phyloP scores from a whole-genome alignment of 1,140 invertebrate species.

The Drosophila lacteicornis region DNA sequence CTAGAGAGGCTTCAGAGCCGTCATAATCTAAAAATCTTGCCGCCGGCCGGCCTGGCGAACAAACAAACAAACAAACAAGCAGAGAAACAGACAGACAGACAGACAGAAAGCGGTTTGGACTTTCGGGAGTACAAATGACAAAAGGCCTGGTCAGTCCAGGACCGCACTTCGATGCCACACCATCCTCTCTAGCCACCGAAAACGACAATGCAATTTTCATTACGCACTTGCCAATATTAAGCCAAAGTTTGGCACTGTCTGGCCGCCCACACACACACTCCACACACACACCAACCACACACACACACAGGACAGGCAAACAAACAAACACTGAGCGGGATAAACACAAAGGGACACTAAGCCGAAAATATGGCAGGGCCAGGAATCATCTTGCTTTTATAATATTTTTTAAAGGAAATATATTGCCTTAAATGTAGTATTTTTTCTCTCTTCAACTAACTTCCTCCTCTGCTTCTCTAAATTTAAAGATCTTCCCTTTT shows the following conservation, averaged over 20 bases:
- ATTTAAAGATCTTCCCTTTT: too few species aligned
- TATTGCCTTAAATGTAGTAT: too few species aligned
- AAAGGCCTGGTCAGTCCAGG: conserved; percentile 30
- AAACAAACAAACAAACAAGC: conserved; percentile 34
- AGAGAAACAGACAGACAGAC: conserved; percentile 12
- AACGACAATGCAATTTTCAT: conserved; percentile 77
- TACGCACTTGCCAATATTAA: conserved; percentile 69
- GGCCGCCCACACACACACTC: conserved; percentile 21
- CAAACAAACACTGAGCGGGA: conserved; percentile 14
- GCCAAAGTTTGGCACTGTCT: conserved; percentile 57
- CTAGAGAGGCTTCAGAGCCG: conserved; percentile 50
- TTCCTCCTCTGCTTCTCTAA: neutral
- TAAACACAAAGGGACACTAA: conserved; percentile 18
- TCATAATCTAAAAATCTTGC: conserved; percentile 76
- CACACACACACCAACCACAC: neutral
- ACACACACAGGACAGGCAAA: neutral
- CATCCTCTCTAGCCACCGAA: neutral
- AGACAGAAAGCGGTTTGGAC: conserved; percentile 43
- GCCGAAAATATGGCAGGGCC: neutral
- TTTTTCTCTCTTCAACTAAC: too few species aligned
- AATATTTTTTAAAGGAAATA: neutral
- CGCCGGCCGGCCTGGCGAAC: conserved; percentile 46
- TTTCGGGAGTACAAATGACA: conserved; percentile 45
- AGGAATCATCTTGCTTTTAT: too few species aligned
- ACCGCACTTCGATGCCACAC: neutral